phyloP scores from a whole-genome alignment of 2,797 vertebrate species.

The Eidolon dupreanum region DNA sequence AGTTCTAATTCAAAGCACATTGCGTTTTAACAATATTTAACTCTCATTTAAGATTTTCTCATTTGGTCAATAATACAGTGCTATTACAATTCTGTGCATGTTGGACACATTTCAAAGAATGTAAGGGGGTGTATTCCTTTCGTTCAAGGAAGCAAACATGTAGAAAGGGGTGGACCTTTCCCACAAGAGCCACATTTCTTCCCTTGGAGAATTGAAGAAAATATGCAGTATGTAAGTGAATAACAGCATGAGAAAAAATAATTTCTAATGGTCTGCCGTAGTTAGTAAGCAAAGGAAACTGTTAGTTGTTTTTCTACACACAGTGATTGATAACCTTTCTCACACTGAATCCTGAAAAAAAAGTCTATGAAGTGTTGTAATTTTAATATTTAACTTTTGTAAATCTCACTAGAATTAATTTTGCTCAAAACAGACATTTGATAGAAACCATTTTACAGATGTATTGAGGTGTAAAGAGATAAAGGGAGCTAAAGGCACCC shows the following conservation, averaged over 20 bases:
- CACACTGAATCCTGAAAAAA: neutral
- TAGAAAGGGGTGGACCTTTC: constrained; percentile 79
- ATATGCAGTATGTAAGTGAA: constrained; percentile 69
- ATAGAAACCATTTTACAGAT: neutral
- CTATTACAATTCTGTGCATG: constrained; percentile 66
- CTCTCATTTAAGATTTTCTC: constrained; percentile 60
- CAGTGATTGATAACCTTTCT: constrained; percentile 15
- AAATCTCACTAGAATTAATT: constrained; percentile 28
- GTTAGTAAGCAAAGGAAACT: constrained; percentile 50
- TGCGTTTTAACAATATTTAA: constrained; percentile 32
- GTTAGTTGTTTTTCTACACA: neutral
- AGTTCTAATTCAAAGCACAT: neutral
- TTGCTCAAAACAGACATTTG: constrained; percentile 47
- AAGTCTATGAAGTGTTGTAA: constrained; percentile 7
- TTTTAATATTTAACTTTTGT: constrained; percentile 19
- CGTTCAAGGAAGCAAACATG: constrained; percentile 73
- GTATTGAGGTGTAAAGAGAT: neutral
- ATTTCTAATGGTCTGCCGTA: constrained; percentile 51
- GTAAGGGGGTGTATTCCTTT: constrained; percentile 72
- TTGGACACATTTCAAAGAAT: constrained; percentile 80
- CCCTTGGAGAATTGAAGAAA: constrained; percentile 76
- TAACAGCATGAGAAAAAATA: constrained; percentile 72
- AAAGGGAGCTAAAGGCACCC: neutral
- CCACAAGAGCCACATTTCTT: constrained; percentile 76
- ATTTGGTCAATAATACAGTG: neutral